Evolutionary conservation across 92 coral and sea anemone species (phyloP).

Genomic region (Hydrozoanthus gracilis): DNA sequence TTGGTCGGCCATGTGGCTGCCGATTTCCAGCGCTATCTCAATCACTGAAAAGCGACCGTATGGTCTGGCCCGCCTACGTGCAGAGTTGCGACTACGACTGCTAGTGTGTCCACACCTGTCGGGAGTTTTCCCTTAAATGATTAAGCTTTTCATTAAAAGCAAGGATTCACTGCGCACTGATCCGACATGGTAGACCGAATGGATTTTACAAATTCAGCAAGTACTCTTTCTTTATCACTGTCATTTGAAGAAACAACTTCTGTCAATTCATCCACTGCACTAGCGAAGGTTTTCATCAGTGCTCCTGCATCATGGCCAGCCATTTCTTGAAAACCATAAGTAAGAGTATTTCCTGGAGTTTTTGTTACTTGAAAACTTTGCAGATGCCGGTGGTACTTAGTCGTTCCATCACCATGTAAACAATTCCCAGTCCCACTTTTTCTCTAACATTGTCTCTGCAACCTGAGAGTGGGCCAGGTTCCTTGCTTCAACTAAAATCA

Average conservation of each 20-base stretch:
- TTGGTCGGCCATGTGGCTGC: too few species aligned
- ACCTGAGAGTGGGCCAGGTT: not conserved
- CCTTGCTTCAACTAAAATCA: not conserved
- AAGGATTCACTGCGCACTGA: conserved; percentile 39
- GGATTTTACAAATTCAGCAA: conserved; percentile 43
- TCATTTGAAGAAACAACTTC: not conserved
- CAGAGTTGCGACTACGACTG: too few species aligned
- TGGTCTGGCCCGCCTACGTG: too few species aligned
- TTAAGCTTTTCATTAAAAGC: conserved; percentile 41
- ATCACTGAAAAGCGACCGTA: too few species aligned
- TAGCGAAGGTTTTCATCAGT: not conserved
- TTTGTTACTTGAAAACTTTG: conserved; percentile 22
- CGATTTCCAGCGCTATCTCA: too few species aligned
- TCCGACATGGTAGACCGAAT: conserved; percentile 37
- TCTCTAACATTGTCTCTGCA: not conserved
- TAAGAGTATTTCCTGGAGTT: conserved; percentile 19
- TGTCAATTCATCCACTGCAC: not conserved
- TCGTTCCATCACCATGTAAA: conserved; percentile 23
- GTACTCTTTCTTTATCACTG: conserved; percentile 16
- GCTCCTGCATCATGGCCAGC: conserved; percentile 21
- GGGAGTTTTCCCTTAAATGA: conserved; percentile 18
- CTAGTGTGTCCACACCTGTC: too few species aligned
- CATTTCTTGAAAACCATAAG: conserved; percentile 14
- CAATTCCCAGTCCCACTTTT: not conserved
- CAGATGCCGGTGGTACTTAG: conserved; percentile 19